A percentile compares a stretch with the other conserved stretches of the same genome.
These are phyloP conservation scores for Champsocephalus esox DNA, from an alignment of 2,797 vertebrate species.

Conservation along the genomic window DNA sequence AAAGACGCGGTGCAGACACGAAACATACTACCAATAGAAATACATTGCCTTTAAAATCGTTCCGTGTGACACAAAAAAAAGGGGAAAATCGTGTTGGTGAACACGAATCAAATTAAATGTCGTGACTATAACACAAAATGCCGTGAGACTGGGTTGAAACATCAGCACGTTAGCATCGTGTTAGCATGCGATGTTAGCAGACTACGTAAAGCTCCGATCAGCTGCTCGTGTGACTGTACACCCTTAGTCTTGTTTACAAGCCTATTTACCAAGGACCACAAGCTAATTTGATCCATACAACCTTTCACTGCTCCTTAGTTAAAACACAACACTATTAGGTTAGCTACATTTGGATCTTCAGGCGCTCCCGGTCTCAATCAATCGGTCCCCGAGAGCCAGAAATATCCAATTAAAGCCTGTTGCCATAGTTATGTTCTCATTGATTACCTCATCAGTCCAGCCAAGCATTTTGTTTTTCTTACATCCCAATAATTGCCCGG, in stretches of 20 bases:
- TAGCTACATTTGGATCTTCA: constrained; percentile 59
- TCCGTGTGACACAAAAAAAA: too few relatives aligned
- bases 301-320: constrained; percentile 34
- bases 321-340: constrained; percentile 30
- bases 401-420: constrained; percentile 70
- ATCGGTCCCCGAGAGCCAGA: constrained; percentile 45
- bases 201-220: not conserved
- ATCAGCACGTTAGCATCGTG: not conserved
- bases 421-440: constrained; percentile 60
- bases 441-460: constrained; percentile 67
- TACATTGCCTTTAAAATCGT: too few relatives aligned
- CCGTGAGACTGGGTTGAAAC: too few relatives aligned
- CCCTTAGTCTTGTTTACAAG: not conserved
- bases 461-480: constrained; percentile 49
- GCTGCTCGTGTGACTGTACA: too few relatives aligned
- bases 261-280: constrained; percentile 12
- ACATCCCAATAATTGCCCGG: constrained; percentile 45
- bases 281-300: constrained; percentile 23
- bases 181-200: not conserved
- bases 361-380: constrained; percentile 57
- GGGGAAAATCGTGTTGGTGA: too few relatives aligned
- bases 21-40: too few relatives aligned
- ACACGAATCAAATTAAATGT: too few relatives aligned
- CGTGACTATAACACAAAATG: too few relatives aligned
- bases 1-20: too few relatives aligned